Evolutionary conservation across 1,140 invertebrate species (phyloP).

Genomic region (Drosophila littoralis): DNA sequence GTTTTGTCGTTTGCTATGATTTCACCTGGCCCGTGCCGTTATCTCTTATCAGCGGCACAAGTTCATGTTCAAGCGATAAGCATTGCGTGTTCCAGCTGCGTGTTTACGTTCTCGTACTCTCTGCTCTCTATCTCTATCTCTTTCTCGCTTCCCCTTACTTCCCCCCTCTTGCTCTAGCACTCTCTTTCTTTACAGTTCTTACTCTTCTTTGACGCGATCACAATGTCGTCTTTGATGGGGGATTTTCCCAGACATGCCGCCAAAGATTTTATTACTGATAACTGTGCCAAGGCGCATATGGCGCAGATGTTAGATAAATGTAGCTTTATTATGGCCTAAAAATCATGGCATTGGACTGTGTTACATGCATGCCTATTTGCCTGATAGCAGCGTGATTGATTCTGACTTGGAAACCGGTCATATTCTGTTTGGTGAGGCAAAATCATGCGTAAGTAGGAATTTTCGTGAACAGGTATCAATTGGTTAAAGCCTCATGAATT

Average conservation of each 20-base stretch:
- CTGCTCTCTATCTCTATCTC: background rate
- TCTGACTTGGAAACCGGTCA: too few species aligned
- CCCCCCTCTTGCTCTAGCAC: background rate
- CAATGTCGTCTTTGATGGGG: constrained; percentile 29
- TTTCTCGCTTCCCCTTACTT: background rate
- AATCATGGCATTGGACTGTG: constrained; percentile 43
- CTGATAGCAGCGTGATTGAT: constrained; percentile 47
- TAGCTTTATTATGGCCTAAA: background rate
- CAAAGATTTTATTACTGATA: constrained; percentile 10
- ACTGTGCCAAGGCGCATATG: constrained; percentile 5
- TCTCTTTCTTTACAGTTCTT: background rate
- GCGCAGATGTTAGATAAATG: constrained; percentile 39
- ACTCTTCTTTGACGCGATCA: constrained; percentile 1
- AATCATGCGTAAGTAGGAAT: too few species aligned
- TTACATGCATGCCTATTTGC: constrained; percentile 24
- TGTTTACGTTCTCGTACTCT: constrained; percentile 45
- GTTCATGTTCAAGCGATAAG: constrained; percentile 50
- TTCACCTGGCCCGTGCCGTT: constrained; percentile 58
- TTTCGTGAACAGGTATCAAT: too few species aligned
- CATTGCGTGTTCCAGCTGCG: constrained; percentile 47
- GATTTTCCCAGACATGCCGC: constrained; percentile 1
- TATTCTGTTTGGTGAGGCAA: too few species aligned
- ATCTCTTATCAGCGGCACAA: constrained; percentile 54
- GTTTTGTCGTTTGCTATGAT: constrained; percentile 19
- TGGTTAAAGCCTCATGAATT: too few species aligned